These are phyloP conservation scores for Cryptotermes secundus DNA, from an alignment of 1,140 invertebrate species.

Conservation along the genomic window DNA sequence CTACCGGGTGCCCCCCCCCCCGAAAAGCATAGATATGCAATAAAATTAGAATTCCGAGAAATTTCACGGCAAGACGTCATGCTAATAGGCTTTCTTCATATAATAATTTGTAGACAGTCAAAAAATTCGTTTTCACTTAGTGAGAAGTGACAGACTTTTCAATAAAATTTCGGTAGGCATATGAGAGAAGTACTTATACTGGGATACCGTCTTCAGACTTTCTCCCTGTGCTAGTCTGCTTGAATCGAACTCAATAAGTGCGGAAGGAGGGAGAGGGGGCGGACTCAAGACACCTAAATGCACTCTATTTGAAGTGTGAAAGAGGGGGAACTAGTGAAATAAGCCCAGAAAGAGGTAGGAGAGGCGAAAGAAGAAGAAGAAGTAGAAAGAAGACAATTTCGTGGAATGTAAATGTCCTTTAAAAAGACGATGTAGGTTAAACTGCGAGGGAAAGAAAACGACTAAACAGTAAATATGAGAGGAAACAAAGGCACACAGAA, in stretches of 20 bases:
- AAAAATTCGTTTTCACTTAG: no score
- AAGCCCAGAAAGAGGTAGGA: background rate
- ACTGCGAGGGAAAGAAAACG: constrained; percentile 11
- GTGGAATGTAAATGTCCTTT: constrained; percentile 20
- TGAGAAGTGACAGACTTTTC: no score
- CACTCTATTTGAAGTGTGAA: constrained; percentile 25
- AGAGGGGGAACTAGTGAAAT: background rate
- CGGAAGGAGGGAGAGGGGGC: background rate
- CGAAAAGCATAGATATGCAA: background rate
- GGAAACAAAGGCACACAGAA: background rate
- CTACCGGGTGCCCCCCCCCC: no score
- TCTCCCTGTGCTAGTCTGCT: background rate
- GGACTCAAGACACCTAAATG: constrained; percentile 22
- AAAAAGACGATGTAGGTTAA: constrained; percentile 5
- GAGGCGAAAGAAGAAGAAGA: background rate
- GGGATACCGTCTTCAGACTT: background rate
- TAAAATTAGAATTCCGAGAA: background rate
- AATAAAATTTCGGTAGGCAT: no score
- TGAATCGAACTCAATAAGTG: background rate
- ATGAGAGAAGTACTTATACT: background rate
- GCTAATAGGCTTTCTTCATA: no score
- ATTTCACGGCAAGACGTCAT: background rate
- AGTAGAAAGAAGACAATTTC: constrained; percentile 19
- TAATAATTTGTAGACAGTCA: background rate
- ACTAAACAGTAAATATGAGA: background rate